Evolutionary conservation across 2,797 vertebrate genomes (phyloP).

Genomic region (Pampus argenteus): DNA sequence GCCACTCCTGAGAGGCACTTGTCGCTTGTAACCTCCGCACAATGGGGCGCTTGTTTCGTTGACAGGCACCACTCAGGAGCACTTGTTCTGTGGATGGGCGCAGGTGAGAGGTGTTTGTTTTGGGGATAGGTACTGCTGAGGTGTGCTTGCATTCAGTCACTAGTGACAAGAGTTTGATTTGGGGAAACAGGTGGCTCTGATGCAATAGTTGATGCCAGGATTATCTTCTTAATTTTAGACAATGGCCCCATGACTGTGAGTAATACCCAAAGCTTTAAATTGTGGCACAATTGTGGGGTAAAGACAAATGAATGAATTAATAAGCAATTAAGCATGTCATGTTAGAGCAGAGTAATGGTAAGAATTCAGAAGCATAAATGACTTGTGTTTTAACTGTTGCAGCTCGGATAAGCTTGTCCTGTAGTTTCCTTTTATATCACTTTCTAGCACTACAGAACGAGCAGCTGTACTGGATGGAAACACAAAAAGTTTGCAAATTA

Average conservation of each 20-base stretch:
- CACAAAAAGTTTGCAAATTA: not conserved
- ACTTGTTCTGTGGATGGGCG: conserved; percentile 30
- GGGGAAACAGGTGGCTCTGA: conserved; percentile 23
- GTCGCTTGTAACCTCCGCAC: conserved; percentile 37
- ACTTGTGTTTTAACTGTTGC: not conserved
- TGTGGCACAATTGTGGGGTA: no score
- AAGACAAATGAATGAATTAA: not conserved
- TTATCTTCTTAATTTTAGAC: not conserved
- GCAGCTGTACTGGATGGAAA: not conserved
- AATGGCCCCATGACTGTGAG: not conserved
- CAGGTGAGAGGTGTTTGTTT: conserved; percentile 48
- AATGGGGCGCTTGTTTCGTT: conserved; percentile 58
- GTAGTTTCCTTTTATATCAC: no score
- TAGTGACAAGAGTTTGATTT: conserved; percentile 24
- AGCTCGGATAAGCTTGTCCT: not conserved
- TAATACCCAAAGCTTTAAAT: not conserved
- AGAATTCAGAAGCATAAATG: not conserved
- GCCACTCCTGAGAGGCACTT: conserved; percentile 40
- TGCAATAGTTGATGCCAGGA: not conserved
- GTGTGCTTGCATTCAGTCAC: conserved; percentile 15
- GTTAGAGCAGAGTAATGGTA: not conserved
- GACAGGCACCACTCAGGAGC: conserved; percentile 59
- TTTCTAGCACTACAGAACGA: not conserved
- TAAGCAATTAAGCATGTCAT: not conserved
- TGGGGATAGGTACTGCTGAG: conserved; percentile 18